These are phyloP conservation scores for Danaus plexippus DNA, from an alignment of 1,140 invertebrate genomes.

Conservation along the genomic window DNA sequence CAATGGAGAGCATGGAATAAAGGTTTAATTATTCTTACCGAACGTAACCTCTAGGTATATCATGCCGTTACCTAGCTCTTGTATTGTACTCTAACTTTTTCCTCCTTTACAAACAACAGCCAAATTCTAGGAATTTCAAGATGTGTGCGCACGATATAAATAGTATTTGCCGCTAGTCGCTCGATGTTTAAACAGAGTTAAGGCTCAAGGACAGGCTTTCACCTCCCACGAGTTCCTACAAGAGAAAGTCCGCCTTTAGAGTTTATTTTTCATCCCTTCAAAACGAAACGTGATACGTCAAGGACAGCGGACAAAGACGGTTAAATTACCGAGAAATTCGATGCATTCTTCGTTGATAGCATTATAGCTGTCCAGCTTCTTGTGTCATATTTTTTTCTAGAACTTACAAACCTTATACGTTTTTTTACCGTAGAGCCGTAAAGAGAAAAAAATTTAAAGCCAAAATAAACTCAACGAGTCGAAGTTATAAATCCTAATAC, in stretches of 20 bases:
- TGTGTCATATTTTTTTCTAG: too few species aligned
- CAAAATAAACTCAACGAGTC: background rate
- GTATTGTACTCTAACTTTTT: too few species aligned
- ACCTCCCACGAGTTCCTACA: constrained; percentile 37
- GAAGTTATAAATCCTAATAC: too few species aligned
- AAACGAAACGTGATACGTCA: constrained; percentile 15
- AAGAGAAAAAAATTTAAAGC: background rate
- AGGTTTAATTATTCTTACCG: too few species aligned
- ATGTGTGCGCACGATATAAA: too few species aligned
- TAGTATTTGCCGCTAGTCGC: constrained; percentile 3
- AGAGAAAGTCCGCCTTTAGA: constrained; percentile 36
- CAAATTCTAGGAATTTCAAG: too few species aligned
- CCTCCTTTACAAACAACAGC: too few species aligned
- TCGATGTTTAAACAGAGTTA: constrained; percentile 11
- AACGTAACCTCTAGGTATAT: too few species aligned
- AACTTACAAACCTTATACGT: background rate
- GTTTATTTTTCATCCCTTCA: constrained; percentile 13
- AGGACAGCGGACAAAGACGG: constrained; percentile 10
- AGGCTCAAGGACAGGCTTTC: constrained; percentile 42
- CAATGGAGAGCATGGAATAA: too few species aligned
- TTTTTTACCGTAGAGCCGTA: background rate
- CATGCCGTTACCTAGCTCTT: too few species aligned
- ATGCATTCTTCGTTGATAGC: background rate
- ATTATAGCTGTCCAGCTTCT: too few species aligned
- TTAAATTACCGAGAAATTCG: constrained; percentile 3